A percentile compares a stretch with the other conserved stretches of the same genome.
These are phyloP conservation scores for Lontra canadensis DNA, from an alignment of 2,113 vertebrate species.

Conservation along the genomic window DNA sequence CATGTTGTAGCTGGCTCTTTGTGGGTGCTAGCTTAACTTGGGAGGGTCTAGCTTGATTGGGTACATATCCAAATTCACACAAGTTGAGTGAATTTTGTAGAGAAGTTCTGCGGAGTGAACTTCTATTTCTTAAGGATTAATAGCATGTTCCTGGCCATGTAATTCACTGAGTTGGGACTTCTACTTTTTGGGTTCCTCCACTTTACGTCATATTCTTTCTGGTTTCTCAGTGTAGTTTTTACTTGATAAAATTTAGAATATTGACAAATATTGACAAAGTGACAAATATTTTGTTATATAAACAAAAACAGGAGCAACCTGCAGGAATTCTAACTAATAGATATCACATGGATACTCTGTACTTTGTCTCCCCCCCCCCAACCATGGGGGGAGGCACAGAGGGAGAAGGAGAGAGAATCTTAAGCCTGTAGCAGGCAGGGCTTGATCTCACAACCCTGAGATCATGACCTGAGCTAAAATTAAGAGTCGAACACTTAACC, in stretches of 20 bases:
- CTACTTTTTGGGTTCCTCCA: background rate
- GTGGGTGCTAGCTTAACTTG: background rate
- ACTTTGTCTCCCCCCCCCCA: background rate
- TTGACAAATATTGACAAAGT: background rate
- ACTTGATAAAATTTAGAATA: slow-evolving; percentile 38
- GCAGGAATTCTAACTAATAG: slow-evolving; percentile 10
- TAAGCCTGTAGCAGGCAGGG: background rate
- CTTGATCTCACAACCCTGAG: background rate
- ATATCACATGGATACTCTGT: background rate
- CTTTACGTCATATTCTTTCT: background rate
- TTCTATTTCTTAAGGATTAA: background rate
- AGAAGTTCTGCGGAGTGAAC: background rate
- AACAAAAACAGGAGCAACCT: slow-evolving; percentile 38
- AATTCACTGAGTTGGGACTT: background rate
- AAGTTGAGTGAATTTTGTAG: background rate
- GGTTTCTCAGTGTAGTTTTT: background rate
- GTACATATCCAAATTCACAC: background rate
- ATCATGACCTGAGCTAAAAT: background rate
- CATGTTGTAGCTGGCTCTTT: background rate
- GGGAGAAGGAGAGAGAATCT: background rate
- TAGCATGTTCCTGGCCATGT: background rate
- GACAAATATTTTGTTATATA: slow-evolving; percentile 42
- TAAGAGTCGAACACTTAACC: background rate
- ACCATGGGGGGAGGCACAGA: background rate
- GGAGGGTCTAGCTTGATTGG: background rate